phyloP scores from a whole-genome alignment of 2,113 vertebrate species.

The Pollimyrus isidori region DNA sequence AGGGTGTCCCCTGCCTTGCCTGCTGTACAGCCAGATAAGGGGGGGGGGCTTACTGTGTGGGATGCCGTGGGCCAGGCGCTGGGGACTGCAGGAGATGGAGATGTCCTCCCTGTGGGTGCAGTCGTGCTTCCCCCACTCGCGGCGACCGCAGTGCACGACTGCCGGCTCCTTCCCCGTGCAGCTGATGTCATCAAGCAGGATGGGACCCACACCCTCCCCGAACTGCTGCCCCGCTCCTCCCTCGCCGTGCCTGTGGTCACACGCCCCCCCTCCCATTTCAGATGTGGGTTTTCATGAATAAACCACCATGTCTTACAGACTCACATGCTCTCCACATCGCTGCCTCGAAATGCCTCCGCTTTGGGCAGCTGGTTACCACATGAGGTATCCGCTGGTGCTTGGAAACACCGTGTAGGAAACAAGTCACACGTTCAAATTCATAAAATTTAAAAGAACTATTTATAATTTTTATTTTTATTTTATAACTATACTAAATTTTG shows the following conservation, averaged over 20 bases:
- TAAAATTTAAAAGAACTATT: neutral
- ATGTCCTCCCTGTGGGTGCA: constrained; percentile 83
- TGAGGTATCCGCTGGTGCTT: neutral
- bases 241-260: constrained; percentile 59
- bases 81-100: constrained; percentile 66
- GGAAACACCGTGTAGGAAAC: neutral
- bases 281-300: neutral
- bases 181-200: constrained; percentile 82
- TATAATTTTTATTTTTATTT: no score
- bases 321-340: neutral
- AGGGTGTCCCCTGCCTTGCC: neutral
- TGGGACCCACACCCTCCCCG: constrained; percentile 59
- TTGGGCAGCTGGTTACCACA: neutral
- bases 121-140: constrained; percentile 78
- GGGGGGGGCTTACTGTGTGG: constrained; percentile 61
- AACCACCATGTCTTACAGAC: neutral
- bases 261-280: neutral
- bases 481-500: neutral
- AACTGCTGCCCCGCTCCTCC: constrained; percentile 50
- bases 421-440: neutral
- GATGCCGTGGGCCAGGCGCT: constrained; percentile 49
- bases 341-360: neutral
- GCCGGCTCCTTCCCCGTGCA: constrained; percentile 80
- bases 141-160: constrained; percentile 67
- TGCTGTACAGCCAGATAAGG: neutral